These are phyloP conservation scores for Orchesella flavescens DNA, from an alignment of 2,888 invertebrate species.

Conservation along the genomic window DNA sequence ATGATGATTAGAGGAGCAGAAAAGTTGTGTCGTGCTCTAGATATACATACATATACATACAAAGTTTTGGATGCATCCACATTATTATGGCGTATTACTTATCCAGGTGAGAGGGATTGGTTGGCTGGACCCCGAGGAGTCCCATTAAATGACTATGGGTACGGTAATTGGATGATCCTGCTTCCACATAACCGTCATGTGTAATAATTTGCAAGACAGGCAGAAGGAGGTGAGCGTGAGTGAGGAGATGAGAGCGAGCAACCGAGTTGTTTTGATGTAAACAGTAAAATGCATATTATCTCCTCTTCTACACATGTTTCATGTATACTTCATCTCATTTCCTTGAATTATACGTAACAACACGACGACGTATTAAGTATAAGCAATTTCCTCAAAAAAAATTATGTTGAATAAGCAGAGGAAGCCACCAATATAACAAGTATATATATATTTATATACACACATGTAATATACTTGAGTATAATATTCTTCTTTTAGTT, in stretches of 20 bases:
- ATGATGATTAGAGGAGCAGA: conserved; percentile 36
- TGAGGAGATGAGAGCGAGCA: not conserved
- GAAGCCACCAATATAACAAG: too few relatives aligned
- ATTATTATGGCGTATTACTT: conserved; percentile 50
- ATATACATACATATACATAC: not conserved
- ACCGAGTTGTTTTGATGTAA: conserved; percentile 17
- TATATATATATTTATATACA: too few relatives aligned
- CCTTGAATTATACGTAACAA: not conserved
- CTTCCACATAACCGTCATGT: conserved; percentile 50
- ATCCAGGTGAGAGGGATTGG: conserved; percentile 64
- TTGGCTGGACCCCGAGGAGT: conserved; percentile 62
- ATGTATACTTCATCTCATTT: conserved; percentile 1
- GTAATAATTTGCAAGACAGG: conserved; percentile 38
- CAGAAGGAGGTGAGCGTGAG: conserved; percentile 9
- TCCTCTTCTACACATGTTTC: conserved; percentile 22
- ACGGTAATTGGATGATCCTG: conserved; percentile 70
- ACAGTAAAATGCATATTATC: conserved; percentile 14
- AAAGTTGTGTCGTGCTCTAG: not conserved
- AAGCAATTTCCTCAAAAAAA: too few relatives aligned
- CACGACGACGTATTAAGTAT: too few relatives aligned
- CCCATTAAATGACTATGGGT: conserved; percentile 69
- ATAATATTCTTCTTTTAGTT: too few relatives aligned
- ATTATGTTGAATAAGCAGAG: too few relatives aligned
- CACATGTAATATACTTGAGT: too few relatives aligned
- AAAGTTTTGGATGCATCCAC: too few relatives aligned